Percentiles rank a stretch among this genome's conserved stretches.
Evolutionary conservation across 2,888 invertebrate species (phyloP).

Genomic region (Scaptomyza caliginosa): DNA sequence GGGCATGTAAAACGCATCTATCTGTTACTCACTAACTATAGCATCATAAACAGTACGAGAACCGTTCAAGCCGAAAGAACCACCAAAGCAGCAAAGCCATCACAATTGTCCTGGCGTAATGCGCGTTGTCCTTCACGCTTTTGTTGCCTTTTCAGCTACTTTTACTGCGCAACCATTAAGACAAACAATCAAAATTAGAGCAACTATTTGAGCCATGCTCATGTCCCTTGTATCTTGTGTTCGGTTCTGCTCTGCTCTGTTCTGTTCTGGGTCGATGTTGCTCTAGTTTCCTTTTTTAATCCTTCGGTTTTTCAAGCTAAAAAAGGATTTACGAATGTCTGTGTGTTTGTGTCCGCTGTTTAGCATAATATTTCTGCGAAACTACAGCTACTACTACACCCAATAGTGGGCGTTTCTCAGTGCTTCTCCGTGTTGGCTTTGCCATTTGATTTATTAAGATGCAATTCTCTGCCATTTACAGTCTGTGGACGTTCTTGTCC

Average conservation of each 20-base stretch:
- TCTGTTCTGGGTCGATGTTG: slow-evolving; percentile 34
- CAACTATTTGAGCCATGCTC: slow-evolving; percentile 62
- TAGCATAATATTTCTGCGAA: slow-evolving; percentile 70
- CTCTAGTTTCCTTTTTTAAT: slow-evolving; percentile 80
- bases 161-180: slow-evolving; percentile 74
- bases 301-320: slow-evolving; percentile 78
- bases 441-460: slow-evolving; percentile 61
- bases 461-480: slow-evolving; percentile 19
- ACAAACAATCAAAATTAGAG: slow-evolving; percentile 78
- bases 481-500: slow-evolving; percentile 1
- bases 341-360: slow-evolving; percentile 37
- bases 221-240: slow-evolving; percentile 6
- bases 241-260: background rate
- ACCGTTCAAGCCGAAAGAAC: slow-evolving; percentile 22
- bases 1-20: slow-evolving; percentile 29
- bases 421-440: slow-evolving; percentile 26
- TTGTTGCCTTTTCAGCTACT: slow-evolving; percentile 60
- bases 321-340: slow-evolving; percentile 74
- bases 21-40: too few species aligned
- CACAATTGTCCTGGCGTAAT: slow-evolving; percentile 57
- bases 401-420: slow-evolving; percentile 55
- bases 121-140: slow-evolving; percentile 67
- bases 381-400: slow-evolving; percentile 20
- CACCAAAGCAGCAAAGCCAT: slow-evolving; percentile 22
- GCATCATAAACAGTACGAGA: slow-evolving; percentile 39